phyloP scores from a whole-genome alignment of 1,140 invertebrate species.

The Cardiocondyla obscurior region DNA sequence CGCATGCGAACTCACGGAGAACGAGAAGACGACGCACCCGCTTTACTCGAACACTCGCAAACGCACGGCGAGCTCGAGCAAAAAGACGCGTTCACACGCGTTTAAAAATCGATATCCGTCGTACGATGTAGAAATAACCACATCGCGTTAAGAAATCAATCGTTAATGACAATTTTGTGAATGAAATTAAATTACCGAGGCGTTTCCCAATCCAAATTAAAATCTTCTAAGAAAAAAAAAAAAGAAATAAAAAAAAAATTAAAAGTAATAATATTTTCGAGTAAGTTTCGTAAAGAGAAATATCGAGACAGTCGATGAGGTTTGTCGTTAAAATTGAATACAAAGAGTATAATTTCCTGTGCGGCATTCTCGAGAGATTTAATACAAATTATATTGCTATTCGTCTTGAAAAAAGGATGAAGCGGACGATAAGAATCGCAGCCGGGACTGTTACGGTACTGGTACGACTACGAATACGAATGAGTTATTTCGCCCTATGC shows the following conservation, averaged over 20 bases:
- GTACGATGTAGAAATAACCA: neutral
- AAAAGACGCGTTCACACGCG: slow-evolving; percentile 25
- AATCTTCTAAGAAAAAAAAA: neutral
- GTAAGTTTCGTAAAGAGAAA: neutral
- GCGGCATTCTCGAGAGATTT: slow-evolving; percentile 4
- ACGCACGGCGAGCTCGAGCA: neutral
- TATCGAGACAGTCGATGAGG: neutral
- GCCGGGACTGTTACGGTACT: slow-evolving; percentile 63
- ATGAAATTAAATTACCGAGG: neutral
- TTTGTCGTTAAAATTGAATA: slow-evolving; percentile 23
- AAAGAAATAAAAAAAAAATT: neutral
- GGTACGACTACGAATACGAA: slow-evolving; percentile 64
- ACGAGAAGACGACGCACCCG: slow-evolving; percentile 37
- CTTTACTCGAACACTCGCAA: neutral
- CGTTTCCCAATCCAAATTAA: neutral
- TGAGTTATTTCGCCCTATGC: slow-evolving; percentile 59
- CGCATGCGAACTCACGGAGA: slow-evolving; percentile 43
- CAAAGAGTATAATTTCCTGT: neutral
- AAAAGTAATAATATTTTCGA: too few species aligned
- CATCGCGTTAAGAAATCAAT: neutral
- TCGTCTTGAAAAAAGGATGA: slow-evolving; percentile 48
- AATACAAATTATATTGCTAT: slow-evolving; percentile 33
- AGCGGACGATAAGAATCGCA: slow-evolving; percentile 8
- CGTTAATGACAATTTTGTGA: neutral
- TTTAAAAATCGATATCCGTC: neutral